Conservation (phyloP, 2,797 vertebrate species). For the Serranus cabrilla region DNA sequence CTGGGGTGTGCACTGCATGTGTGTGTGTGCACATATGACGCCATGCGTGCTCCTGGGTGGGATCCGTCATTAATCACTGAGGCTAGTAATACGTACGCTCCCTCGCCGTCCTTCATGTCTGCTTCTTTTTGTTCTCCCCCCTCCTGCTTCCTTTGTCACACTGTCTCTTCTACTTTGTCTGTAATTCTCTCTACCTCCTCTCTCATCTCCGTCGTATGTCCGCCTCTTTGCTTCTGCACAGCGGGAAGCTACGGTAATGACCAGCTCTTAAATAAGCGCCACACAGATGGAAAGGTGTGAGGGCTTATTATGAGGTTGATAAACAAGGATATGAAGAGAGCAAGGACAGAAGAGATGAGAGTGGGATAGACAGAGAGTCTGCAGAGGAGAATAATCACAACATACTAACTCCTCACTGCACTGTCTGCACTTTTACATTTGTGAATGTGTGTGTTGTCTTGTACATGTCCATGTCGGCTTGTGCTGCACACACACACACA, state of each 20-base stretch:
- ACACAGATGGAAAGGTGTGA: constrained; percentile 11
- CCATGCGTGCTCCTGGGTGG: neutral
- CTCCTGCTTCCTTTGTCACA: constrained; percentile 17
- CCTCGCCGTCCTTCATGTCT: constrained; percentile 20
- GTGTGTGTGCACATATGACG: constrained; percentile 1
- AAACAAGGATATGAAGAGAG: constrained; percentile 34
- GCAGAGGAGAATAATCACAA: constrained; percentile 30
- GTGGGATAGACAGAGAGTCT: constrained; percentile 27
- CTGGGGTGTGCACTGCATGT: neutral
- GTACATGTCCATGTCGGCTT: neutral
- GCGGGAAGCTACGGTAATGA: constrained; percentile 45
- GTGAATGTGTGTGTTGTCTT: neutral
- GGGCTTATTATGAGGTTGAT: constrained; percentile 43
- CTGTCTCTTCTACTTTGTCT: constrained; percentile 7
- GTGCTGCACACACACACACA: constrained; percentile 1
- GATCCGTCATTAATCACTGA: constrained; percentile 31
- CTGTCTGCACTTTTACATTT: constrained; percentile 20
- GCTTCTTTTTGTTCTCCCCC: constrained; percentile 13
- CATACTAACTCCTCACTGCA: constrained; percentile 9
- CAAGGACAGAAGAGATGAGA: constrained; percentile 17
- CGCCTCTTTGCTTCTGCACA: constrained; percentile 8
- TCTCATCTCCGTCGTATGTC: constrained; percentile 1
- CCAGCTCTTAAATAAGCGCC: constrained; percentile 37
- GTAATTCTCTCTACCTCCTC: constrained; percentile 4
- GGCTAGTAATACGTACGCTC: constrained; percentile 13